A percentile compares a stretch with the other conserved stretches of the same genome.
These are phyloP conservation scores for Simalia tracyae DNA, from an alignment of 2,797 vertebrate genomes.

Conservation along the genomic window DNA sequence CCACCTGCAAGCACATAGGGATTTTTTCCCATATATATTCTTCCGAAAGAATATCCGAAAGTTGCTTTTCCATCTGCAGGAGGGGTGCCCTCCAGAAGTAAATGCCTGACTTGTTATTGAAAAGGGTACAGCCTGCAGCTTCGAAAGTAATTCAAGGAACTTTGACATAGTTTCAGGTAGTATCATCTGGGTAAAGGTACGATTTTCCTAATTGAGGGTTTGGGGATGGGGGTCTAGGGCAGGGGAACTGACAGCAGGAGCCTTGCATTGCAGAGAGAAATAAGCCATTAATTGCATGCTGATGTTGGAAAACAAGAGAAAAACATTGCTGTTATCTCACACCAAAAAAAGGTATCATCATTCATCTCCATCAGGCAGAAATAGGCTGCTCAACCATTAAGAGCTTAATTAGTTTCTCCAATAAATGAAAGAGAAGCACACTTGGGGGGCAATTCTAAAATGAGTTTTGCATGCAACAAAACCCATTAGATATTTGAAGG, in stretches of 20 bases:
- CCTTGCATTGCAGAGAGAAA: background rate
- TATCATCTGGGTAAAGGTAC: background rate
- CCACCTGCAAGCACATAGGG: background rate
- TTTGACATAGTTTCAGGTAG: background rate
- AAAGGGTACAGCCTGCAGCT: background rate
- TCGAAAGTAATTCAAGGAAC: background rate
- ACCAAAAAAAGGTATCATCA: background rate
- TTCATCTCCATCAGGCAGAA: constrained; percentile 54
- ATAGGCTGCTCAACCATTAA: constrained; percentile 57
- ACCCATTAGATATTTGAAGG: constrained; percentile 3
- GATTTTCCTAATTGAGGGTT: fast-evolving
- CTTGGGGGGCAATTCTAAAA: background rate
- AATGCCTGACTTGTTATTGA: background rate
- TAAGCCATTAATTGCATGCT: constrained; percentile 17
- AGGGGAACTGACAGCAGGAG: constrained; percentile 3
- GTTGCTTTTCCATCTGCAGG: background rate
- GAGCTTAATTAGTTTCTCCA: constrained; percentile 57
- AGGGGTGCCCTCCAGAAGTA: background rate
- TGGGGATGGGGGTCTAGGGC: background rate
- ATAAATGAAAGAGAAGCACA: background rate
- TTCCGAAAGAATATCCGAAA: background rate
- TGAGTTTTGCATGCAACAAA: constrained; percentile 18
- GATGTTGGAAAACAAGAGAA: constrained; percentile 7
- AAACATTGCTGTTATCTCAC: constrained; percentile 6
- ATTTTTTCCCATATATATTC: background rate